phyloP scores from a whole-genome alignment of 2,797 vertebrate species.

The Iguana delicatissima region DNA sequence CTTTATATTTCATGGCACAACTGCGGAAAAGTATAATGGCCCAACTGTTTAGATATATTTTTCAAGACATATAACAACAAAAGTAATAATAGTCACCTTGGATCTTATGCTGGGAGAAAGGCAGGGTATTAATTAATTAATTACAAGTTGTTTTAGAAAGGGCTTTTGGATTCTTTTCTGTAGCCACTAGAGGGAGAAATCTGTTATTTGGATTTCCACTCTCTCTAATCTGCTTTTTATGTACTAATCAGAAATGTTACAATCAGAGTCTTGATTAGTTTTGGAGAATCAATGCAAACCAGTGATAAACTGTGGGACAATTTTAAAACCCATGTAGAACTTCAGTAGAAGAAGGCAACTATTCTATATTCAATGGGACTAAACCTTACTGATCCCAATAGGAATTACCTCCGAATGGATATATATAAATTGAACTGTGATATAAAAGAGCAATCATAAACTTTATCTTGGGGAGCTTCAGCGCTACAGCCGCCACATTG shows the following conservation, averaged over 20 bases:
- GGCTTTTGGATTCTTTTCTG: constrained; percentile 33
- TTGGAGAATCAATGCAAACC: not conserved
- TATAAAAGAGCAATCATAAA: too few species aligned
- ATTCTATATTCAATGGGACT: not conserved
- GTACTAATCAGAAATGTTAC: constrained; percentile 47
- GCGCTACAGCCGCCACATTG: too few species aligned
- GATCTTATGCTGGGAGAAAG: too few species aligned
- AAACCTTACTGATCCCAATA: not conserved
- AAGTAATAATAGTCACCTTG: too few species aligned
- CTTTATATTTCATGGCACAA: not conserved
- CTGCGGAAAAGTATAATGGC: not conserved
- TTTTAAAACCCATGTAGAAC: not conserved
- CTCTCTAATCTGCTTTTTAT: constrained; percentile 31
- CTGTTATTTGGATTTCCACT: constrained; percentile 27
- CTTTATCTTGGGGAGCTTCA: too few species aligned
- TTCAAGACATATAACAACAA: not conserved
- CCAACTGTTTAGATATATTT: not conserved
- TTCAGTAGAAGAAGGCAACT: not conserved
- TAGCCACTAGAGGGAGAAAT: constrained; percentile 71
- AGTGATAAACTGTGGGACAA: not conserved
- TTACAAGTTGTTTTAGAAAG: not conserved
- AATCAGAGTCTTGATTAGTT: not conserved
- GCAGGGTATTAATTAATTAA: too few species aligned
- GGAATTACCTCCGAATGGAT: not conserved
- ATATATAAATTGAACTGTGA: too few species aligned